Evolutionary conservation across 2,888 invertebrate genomes (phyloP), one percentile per base, ranked within the genome.

Genomic region (Synergus umbraculus): DNA sequence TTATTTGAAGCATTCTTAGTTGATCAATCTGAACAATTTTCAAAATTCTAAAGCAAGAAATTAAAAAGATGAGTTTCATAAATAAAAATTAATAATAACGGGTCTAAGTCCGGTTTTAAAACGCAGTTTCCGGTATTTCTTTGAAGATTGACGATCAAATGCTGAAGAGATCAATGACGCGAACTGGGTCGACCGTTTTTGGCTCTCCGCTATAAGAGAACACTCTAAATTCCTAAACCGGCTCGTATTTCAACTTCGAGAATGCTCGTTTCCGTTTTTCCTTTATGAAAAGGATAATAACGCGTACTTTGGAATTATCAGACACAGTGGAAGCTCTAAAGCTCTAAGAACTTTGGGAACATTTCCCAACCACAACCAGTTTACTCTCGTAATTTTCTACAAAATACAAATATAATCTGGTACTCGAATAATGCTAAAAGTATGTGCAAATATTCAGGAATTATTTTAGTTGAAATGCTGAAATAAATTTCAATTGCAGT

Each of bases 171-270:
- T 76, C 54, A 46, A 60, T 37, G 54, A 22, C 46, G 22, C 5
- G 54, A 76, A 76, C 15, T 76, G 76, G 76, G 76, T 76, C 76
- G 76, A 44, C 15, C 46, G 54, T 29, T 60, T 60, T 60, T 22
- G 60, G 60, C 60, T 60, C 22, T 22, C 60, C 22, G 9, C 54
- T 54, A 8, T 8, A 3, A 29, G n/a, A n/a, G 54, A 54, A 54
- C 54, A 54, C 54, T 49, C 49, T 54, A 54, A n/a, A 54, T n/a
- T 54, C n/a, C 54, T 9, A 54, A 54, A 54, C n/a, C 54, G 54
- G n/a, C n/a, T 54, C 54, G 15, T 9, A 60, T 60, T 8, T 22
- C 18, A 9, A 58, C 58, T 58, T 60, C 12, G 12, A 10, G 22
- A 22, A 60, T 18, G 18, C 60, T 12, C 12, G 5, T 60, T 29